Evolutionary conservation across 2,888 invertebrate species (phyloP).

Genomic region (Mythimna lalbum): DNA sequence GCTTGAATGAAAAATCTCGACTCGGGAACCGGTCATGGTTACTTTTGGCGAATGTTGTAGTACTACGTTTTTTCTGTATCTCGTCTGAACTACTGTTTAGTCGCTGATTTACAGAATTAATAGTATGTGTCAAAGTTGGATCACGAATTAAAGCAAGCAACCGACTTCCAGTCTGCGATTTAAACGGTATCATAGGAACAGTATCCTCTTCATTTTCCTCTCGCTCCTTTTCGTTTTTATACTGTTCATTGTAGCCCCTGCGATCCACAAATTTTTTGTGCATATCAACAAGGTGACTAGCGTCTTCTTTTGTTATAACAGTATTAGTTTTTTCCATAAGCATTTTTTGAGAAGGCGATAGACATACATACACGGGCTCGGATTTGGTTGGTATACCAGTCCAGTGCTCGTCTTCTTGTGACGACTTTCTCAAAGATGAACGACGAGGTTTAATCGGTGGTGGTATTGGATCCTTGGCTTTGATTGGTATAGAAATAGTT

Average conservation of each 20-base stretch:
- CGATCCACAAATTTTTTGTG: conserved; percentile 93
- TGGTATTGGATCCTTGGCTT: conserved; percentile 72
- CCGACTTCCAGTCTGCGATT: conserved; percentile 90
- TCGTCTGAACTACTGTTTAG: conserved; percentile 70
- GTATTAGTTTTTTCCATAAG: conserved; percentile 90
- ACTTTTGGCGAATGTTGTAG: conserved; percentile 59
- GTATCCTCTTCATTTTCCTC: conserved; percentile 60
- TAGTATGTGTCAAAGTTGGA: conserved; percentile 80
- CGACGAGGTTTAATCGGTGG: conserved; percentile 86
- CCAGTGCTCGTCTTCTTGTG: conserved; percentile 88
- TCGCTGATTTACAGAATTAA: conserved; percentile 72
- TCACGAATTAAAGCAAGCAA: conserved; percentile 92
- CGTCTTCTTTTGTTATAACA: conserved; percentile 87
- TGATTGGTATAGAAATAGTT: conserved; percentile 78
- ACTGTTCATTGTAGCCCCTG: conserved; percentile 87
- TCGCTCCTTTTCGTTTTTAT: conserved; percentile 63
- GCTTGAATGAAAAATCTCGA: conserved; percentile 74
- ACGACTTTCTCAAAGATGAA: conserved; percentile 80
- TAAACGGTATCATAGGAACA: conserved; percentile 79
- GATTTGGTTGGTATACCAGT: conserved; percentile 91
- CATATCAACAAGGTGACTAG: conserved; percentile 92
- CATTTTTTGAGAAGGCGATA: conserved; percentile 94
- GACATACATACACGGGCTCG: conserved; percentile 92
- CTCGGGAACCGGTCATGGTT: conserved; percentile 49
- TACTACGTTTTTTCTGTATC: conserved; percentile 63